phyloP scores from a whole-genome alignment of 37 sponge, comb jelly and placozoan genomes.

The Beroe forskalii region DNA sequence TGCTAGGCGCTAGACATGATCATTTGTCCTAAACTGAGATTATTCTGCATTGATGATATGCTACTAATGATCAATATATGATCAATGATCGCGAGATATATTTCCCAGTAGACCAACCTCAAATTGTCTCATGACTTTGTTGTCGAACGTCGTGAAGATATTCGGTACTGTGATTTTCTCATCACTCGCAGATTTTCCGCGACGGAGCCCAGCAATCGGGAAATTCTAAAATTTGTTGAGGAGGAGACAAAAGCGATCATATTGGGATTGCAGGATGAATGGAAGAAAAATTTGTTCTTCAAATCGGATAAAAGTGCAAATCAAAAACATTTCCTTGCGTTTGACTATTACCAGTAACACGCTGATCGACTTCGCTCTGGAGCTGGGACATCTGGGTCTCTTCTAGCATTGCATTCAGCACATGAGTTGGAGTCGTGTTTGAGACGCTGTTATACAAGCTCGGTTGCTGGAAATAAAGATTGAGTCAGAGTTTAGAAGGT shows the following conservation, averaged over 20 bases:
- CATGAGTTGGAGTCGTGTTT: background rate
- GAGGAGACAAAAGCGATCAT: background rate
- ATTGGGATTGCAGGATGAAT: too few species aligned
- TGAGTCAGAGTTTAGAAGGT: background rate
- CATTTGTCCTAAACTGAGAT: too few species aligned
- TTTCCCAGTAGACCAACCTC: too few species aligned
- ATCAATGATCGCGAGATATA: too few species aligned
- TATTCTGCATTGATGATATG: too few species aligned
- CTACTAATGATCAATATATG: too few species aligned
- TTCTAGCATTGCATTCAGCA: conserved; percentile 30
- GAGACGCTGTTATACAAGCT: background rate
- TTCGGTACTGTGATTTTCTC: conserved; percentile 55
- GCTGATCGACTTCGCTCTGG: conserved; percentile 44
- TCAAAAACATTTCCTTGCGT: conserved; percentile 24
- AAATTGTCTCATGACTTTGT: conserved; percentile 45
- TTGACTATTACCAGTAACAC: conserved; percentile 9
- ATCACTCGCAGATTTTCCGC: conserved; percentile 2
- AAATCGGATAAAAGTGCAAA: too few species aligned
- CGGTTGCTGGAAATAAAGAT: background rate
- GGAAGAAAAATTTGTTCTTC: too few species aligned
- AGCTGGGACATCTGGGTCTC: conserved; percentile 45
- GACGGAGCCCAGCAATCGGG: background rate
- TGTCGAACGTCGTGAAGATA: conserved; percentile 41
- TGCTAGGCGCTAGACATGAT: too few species aligned
- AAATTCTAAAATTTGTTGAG: background rate